A percentile compares a stretch with the other conserved stretches of the same genome.
Conservation (phyloP, 2,797 vertebrate species). For the Chrosomus eos region DNA sequence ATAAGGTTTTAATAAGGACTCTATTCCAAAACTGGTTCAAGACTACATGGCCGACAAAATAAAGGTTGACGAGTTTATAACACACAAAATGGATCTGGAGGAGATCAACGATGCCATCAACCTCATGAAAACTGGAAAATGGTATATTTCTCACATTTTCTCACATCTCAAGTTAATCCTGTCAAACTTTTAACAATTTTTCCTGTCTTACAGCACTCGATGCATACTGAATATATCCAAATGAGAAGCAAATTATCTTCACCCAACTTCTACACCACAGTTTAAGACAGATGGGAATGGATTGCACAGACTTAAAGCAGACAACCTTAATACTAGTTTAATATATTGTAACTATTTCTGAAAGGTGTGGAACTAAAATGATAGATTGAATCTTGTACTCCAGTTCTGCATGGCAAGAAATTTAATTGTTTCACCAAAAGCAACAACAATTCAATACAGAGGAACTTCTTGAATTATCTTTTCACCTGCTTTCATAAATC, state of each 20-base stretch:
- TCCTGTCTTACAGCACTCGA: conserved; percentile 58
- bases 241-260: conserved; percentile 19
- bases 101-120: conserved; percentile 86
- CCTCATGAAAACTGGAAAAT: conserved; percentile 81
- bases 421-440: neutral
- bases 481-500: neutral
- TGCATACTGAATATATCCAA: conserved; percentile 55
- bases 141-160: conserved; percentile 68
- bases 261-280: too few species aligned
- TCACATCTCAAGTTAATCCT: too few species aligned
- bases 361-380: neutral
- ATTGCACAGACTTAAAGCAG: neutral
- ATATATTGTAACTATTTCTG: neutral
- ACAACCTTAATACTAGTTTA: neutral
- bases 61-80: conserved; percentile 87
- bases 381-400: neutral
- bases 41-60: conserved; percentile 85
- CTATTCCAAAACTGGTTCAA: conserved; percentile 78
- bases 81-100: conserved; percentile 80
- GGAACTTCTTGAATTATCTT: neutral
- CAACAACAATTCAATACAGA: conserved; percentile 4
- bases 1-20: conserved; percentile 82
- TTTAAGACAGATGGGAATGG: neutral
- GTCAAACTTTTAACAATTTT: neutral
- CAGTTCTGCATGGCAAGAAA: neutral